phyloP scores from a whole-genome alignment of 2,888 invertebrate genomes.

The Acanthopleura granulata region DNA sequence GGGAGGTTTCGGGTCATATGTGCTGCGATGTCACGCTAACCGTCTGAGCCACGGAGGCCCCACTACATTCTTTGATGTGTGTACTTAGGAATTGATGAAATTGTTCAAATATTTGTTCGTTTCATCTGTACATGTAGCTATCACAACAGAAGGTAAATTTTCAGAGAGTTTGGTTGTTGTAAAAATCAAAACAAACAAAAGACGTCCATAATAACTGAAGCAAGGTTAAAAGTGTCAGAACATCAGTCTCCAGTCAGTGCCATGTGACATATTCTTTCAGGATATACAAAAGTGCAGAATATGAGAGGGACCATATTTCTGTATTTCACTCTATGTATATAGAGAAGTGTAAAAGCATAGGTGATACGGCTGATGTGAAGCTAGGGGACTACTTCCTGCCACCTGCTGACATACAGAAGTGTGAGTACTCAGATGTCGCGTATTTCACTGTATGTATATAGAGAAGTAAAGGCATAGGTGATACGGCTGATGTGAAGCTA shows the following conservation, averaged over 20 bases:
- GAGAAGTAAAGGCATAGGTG: constrained; percentile 33
- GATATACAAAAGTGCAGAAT: constrained; percentile 43
- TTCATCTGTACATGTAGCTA: too few relatives aligned
- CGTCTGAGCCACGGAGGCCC: too few relatives aligned
- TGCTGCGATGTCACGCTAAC: too few relatives aligned
- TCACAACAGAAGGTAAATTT: too few relatives aligned
- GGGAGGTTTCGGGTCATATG: too few relatives aligned
- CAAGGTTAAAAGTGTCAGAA: too few relatives aligned
- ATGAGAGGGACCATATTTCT: constrained; percentile 45
- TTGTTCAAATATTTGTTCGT: too few relatives aligned
- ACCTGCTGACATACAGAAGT: constrained; percentile 42
- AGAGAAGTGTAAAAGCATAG: constrained; percentile 36
- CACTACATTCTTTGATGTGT: too few relatives aligned
- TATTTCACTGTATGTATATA: constrained; percentile 50
- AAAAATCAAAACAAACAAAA: too few relatives aligned
- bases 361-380: constrained; percentile 29
- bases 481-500: constrained; percentile 31
- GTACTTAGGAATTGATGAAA: too few relatives aligned
- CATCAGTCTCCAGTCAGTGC: background rate
- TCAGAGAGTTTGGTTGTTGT: too few relatives aligned
- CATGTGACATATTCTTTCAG: constrained; percentile 32
- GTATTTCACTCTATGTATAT: constrained; percentile 51
- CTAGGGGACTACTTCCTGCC: constrained; percentile 49
- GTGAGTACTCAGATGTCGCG: constrained; percentile 34
- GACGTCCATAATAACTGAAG: too few relatives aligned